Base-by-base conservation (phyloP, 1,140 invertebrate species). In the Eufriesea mexicana region DNA sequence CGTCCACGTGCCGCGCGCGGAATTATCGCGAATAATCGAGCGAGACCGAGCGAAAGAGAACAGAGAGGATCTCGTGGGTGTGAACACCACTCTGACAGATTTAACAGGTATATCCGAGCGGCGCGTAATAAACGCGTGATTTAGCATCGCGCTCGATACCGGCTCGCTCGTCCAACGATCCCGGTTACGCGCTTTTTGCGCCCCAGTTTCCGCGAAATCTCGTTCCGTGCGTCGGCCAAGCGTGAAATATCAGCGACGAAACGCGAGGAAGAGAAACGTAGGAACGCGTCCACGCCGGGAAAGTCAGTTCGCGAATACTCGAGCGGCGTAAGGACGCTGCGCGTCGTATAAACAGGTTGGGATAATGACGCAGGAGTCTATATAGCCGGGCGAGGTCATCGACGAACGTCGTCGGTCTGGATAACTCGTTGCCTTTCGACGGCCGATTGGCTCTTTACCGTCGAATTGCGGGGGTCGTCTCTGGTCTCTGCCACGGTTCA, bases 391-490 rank as follows among this genome's bases (percentile, higher is more conserved):
- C 67, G 67, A 45, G 61, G 20, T 67, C 35, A 18, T 66, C 23
- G 64, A 66, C 35, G 20, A 66, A 79, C 54, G 42, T 59, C 51
- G 64, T 74, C 78, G 77, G n/a, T 47, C 16, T 23, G 49, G 35
- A 62, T 73, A 79, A 89, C 85, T 83, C 82, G 84, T 80, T 74
- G 57, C 49, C 76, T 71, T 62, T 61, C 67, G 42, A 20, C 78
- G 47, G n/a, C 25, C 57, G 81, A 85, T 85, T 86, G 84, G 54
- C 62, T 86, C 82, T 80, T 86, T 62, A 80, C 70, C 83, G 57
- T 86, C 59, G 84, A 86, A 84, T 84, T 54, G 76, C 61, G n/a
- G 79, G 55, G 57, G 35, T 61, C 16, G n/a, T n/a, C 28, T n/a
- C 51, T 23, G 49, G 35, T 35, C 35, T 35, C 35, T 35, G 35